Conservation (phyloP, 2,888 invertebrate species). For the Axea sp. region DNA sequence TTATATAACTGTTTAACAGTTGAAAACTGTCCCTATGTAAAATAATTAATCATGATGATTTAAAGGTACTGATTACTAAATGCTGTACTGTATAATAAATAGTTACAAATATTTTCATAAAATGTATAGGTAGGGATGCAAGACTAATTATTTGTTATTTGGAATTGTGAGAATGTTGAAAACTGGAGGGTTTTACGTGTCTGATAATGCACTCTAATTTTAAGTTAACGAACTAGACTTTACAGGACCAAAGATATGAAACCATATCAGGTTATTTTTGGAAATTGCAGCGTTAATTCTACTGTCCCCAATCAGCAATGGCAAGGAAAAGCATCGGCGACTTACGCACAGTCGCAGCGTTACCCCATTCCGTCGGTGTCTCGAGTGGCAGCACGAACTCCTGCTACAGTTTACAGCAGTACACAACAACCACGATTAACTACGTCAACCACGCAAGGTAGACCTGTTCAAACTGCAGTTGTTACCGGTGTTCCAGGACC, state of each 20-base stretch:
- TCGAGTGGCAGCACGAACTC: slow-evolving; percentile 71
- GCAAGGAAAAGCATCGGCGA: slow-evolving; percentile 75
- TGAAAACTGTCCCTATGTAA: no score
- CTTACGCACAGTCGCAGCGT: slow-evolving; percentile 75
- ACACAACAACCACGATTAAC: slow-evolving; percentile 72
- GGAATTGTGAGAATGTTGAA: no score
- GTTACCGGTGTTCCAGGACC: slow-evolving; percentile 73
- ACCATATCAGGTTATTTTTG: slow-evolving; percentile 25
- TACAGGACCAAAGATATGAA: slow-evolving; percentile 2
- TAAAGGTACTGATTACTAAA: no score
- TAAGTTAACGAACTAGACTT: slow-evolving; percentile 10
- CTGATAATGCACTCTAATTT: not conserved
- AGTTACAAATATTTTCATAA: no score
- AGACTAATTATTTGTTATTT: no score
- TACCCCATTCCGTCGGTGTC: slow-evolving; percentile 73
- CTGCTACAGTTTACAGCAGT: slow-evolving; percentile 70
- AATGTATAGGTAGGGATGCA: no score
- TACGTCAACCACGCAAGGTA: slow-evolving; percentile 70
- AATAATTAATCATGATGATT: no score
- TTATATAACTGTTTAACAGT: no score
- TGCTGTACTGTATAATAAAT: no score
- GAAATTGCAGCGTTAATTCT: slow-evolving; percentile 69
- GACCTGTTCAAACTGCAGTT: slow-evolving; percentile 76
- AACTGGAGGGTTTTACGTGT: no score
- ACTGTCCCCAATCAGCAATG: slow-evolving; percentile 74